These are phyloP conservation scores for Cynaeus angustus DNA, from an alignment of 2,888 invertebrate genomes.

Conservation along the genomic window DNA sequence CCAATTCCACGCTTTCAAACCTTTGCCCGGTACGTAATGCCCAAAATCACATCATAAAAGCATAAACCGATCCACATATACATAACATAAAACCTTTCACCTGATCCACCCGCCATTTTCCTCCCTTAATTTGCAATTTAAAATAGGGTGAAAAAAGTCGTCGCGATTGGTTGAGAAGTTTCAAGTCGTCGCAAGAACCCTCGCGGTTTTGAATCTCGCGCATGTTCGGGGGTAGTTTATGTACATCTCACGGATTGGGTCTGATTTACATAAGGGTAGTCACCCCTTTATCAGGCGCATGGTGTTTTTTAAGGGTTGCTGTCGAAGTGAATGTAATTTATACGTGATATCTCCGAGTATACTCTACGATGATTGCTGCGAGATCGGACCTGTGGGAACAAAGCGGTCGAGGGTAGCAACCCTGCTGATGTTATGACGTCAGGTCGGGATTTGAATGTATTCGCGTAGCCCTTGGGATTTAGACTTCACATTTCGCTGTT, in stretches of 20 bases:
- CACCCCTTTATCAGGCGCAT: conserved; percentile 35
- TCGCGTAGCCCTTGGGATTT: conserved; percentile 60
- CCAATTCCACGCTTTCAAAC: conserved; percentile 53
- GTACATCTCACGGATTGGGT: conserved; percentile 59
- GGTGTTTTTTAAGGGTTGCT: conserved; percentile 24
- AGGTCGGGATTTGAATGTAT: conserved; percentile 66
- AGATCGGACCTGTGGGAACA: conserved; percentile 68
- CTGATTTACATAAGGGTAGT: conserved; percentile 62
- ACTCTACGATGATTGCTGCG: conserved; percentile 64
- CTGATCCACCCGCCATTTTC: conserved; percentile 25
- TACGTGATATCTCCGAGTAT: conserved; percentile 33
- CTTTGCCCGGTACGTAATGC: conserved; percentile 30
- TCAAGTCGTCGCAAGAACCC: conserved; percentile 51
- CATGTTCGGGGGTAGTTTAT: conserved; percentile 59
- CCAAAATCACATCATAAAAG: not conserved
- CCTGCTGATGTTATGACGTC: conserved; percentile 55
- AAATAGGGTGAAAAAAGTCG: conserved; percentile 59
- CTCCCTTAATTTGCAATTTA: conserved; percentile 65
- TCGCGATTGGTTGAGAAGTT: conserved; percentile 64
- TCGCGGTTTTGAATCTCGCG: conserved; percentile 44
- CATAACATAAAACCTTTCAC: too few species aligned
- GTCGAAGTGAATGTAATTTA: conserved; percentile 34
- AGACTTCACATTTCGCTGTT: conserved; percentile 59
- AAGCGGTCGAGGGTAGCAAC: conserved; percentile 56
- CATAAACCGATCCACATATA: too few species aligned